Evolutionary conservation across 2,113 vertebrate genomes (phyloP).

Genomic region (Malurus melanocephalus): DNA sequence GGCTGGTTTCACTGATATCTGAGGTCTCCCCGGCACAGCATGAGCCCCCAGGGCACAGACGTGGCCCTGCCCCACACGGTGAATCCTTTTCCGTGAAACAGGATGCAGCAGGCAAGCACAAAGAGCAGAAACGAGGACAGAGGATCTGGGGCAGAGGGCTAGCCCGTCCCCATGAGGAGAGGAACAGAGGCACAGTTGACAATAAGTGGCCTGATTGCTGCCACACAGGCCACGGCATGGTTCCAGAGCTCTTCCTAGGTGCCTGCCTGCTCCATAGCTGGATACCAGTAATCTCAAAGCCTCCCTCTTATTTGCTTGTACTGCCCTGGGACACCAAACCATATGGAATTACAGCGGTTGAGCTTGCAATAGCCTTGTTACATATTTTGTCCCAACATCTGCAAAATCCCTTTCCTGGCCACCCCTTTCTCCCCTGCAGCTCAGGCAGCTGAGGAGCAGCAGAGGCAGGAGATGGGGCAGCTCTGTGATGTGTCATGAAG

Average conservation of each 20-base stretch:
- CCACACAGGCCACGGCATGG: neutral
- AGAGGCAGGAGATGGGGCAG: neutral
- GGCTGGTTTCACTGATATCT: neutral
- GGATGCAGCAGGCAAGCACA: neutral
- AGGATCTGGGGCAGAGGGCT: neutral
- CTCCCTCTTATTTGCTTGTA: neutral
- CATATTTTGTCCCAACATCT: neutral
- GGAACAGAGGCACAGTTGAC: neutral
- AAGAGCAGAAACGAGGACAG: neutral
- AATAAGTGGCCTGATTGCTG: rapidly evolving
- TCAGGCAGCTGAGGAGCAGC: neutral
- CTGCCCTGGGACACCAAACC: neutral
- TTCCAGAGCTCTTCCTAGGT: neutral
- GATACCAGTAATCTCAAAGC: neutral
- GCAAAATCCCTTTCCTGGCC: neutral
- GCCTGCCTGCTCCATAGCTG: neutral
- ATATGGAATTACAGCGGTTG: neutral
- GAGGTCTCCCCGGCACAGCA: neutral
- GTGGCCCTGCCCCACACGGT: neutral
- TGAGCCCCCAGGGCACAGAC: neutral
- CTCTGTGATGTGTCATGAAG: neutral
- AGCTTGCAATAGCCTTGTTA: neutral
- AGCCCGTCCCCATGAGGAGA: neutral
- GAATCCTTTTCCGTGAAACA: neutral
- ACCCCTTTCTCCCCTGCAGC: neutral